Conservation (phyloP, 2,888 invertebrate genomes). For the Spodoptera picta region DNA sequence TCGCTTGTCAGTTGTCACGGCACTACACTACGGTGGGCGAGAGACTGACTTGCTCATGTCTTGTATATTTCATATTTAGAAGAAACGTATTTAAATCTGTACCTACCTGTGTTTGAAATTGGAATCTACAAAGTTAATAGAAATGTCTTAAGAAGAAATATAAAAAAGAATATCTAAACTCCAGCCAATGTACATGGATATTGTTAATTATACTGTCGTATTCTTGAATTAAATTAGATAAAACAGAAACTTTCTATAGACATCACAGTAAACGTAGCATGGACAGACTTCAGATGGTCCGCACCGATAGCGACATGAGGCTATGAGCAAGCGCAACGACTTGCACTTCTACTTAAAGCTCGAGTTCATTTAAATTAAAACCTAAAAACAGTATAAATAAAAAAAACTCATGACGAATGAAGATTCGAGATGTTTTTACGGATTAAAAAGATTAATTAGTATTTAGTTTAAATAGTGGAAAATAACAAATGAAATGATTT, state of each 20-base stretch:
- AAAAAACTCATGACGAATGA: too few species aligned
- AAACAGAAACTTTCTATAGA: slow-evolving; percentile 18
- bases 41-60: slow-evolving; percentile 5
- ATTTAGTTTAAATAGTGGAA: too few species aligned
- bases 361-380: slow-evolving; percentile 8
- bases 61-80: neutral
- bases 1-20: slow-evolving; percentile 53
- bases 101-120: too few species aligned
- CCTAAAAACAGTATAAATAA: neutral
- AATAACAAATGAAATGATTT: too few species aligned
- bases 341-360: slow-evolving; percentile 1
- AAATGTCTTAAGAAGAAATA: too few species aligned
- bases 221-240: slow-evolving; percentile 15
- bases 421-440: too few species aligned
- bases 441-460: too few species aligned
- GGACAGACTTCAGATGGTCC: slow-evolving; percentile 40
- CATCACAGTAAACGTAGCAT: slow-evolving; percentile 10
- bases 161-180: too few species aligned
- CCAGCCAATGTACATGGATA: too few species aligned
- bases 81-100: too few species aligned
- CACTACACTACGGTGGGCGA: slow-evolving; percentile 30
- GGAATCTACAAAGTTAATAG: too few species aligned
- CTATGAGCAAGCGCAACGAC: slow-evolving; percentile 24
- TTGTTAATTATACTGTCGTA: too few species aligned
- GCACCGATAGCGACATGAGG: slow-evolving; percentile 30